Evolutionary conservation across 1,140 invertebrate genomes (phyloP), one percentile per base, ranked within the genome.

Genomic region (Xylocopa sonorina): DNA sequence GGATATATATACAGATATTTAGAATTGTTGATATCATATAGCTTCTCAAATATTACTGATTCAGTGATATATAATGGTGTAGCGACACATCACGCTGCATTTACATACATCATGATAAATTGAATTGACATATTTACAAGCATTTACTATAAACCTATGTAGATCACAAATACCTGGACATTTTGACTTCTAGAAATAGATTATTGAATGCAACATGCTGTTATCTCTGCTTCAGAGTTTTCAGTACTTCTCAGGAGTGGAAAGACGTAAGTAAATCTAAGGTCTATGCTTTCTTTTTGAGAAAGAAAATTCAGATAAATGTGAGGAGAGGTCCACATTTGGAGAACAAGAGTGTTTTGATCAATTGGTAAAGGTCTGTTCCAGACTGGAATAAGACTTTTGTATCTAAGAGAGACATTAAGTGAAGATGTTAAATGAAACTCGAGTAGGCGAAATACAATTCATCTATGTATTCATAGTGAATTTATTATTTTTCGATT

Each of bases 131-230:
- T 38, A 14, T 50, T 67, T 43, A 24, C 10, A n/a, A 76, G 38
- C 12, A 46, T n/a, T n/a, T 53, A 16, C 32, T 43, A 16, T 60
- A 27, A 24, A 50, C 29, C 16, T 62, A 24, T 21, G 21, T 63
- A 34, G 7, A 27, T 62, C 29, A 73, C 16, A 57, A 27, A 0
- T 48, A 38, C 4, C 21, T 66, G 34, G 34, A n/a, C 66, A 24
- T 53, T 41, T 53, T 53, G 21, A 32, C 14, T 58, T n/a, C 24
- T n/a, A 32, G 12, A n/a, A 43, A 43, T 48, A 18, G 55, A 57
- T 78, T 46, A 58, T 64, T 51, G 55, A 73, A 62, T 66, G 88
- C 87, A 89, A 88, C 87, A 87, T 88, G 87, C 85, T 89, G 73
- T 88, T 89, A 87, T 88, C 69, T 82, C 74, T 53, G 85, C 34